phyloP scores from a whole-genome alignment of 2,113 vertebrate species.

The Carollia perspicillata region DNA sequence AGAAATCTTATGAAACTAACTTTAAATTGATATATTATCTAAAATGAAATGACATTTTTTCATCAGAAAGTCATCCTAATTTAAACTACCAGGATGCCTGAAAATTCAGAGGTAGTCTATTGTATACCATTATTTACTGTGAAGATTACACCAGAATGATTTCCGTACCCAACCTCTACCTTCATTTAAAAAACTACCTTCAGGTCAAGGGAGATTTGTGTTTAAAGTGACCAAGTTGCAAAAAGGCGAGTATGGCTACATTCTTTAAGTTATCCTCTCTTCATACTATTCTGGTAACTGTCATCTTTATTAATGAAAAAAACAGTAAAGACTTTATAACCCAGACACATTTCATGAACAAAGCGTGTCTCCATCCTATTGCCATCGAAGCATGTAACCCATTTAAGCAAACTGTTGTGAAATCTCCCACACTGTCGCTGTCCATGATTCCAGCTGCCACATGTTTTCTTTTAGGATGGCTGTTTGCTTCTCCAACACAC shows the following conservation, averaged over 20 bases:
- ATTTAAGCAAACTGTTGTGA: not conserved
- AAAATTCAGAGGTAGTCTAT: not conserved
- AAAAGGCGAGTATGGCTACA: not conserved
- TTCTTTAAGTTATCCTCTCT: not conserved
- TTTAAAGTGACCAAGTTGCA: not conserved
- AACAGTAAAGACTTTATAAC: constrained; percentile 2
- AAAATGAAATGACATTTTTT: not conserved
- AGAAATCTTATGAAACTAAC: not conserved
- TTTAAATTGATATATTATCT: not conserved
- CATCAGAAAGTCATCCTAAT: not conserved
- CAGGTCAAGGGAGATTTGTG: not conserved
- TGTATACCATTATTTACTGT: not conserved
- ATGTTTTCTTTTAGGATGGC: not conserved
- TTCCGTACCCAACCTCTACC: not conserved
- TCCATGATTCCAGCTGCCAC: not conserved
- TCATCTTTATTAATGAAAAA: not conserved
- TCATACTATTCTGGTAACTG: not conserved
- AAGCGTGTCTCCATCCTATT: not conserved
- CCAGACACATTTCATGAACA: constrained; percentile 8
- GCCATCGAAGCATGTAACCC: not conserved
- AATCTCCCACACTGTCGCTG: not conserved
- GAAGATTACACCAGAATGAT: not conserved
- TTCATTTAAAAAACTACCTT: not conserved
- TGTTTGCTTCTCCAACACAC: not conserved
- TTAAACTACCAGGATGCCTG: not conserved